A percentile compares a stretch with the other conserved stretches of the same genome.
Evolutionary conservation across 2,888 invertebrate species (phyloP).

Genomic region (Catocala sponsa): DNA sequence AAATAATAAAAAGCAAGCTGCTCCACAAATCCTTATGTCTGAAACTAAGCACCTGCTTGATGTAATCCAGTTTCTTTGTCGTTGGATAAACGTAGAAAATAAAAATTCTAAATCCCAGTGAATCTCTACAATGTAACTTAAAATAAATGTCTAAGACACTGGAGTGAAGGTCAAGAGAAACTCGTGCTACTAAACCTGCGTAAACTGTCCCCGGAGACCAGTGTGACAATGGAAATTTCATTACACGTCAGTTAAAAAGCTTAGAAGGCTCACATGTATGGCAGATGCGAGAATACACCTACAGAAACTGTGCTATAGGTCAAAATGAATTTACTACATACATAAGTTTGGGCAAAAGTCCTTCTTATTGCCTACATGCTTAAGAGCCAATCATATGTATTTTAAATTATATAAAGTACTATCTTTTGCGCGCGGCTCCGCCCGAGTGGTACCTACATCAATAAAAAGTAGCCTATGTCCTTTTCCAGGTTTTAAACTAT

Average conservation of each 20-base stretch:
- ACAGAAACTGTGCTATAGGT: too few relatives aligned
- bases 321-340: too few relatives aligned
- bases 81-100: slow-evolving; percentile 51
- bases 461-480: too few relatives aligned
- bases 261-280: neutral
- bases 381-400: too few relatives aligned
- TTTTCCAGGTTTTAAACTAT: too few relatives aligned
- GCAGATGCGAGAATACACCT: too few relatives aligned
- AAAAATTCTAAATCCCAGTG: slow-evolving; percentile 51
- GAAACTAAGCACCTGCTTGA: slow-evolving; percentile 47
- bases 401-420: too few relatives aligned
- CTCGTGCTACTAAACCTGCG: slow-evolving; percentile 29
- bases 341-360: too few relatives aligned
- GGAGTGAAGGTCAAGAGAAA: slow-evolving; percentile 45
- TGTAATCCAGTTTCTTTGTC: slow-evolving; percentile 55
- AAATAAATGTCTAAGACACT: slow-evolving; percentile 40
- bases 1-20: slow-evolving; percentile 17
- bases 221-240: slow-evolving; percentile 36
- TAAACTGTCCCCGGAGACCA: slow-evolving; percentile 39
- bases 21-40: slow-evolving; percentile 41
- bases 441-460: too few relatives aligned
- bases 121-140: slow-evolving; percentile 47
- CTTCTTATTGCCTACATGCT: too few relatives aligned
- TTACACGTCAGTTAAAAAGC: slow-evolving; percentile 1
- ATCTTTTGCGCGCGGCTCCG: too few relatives aligned